Base-by-base conservation (phyloP, 30 jellyfish, hydroid and myxozoan species). In the Pseudorhiza aurosa region DNA sequence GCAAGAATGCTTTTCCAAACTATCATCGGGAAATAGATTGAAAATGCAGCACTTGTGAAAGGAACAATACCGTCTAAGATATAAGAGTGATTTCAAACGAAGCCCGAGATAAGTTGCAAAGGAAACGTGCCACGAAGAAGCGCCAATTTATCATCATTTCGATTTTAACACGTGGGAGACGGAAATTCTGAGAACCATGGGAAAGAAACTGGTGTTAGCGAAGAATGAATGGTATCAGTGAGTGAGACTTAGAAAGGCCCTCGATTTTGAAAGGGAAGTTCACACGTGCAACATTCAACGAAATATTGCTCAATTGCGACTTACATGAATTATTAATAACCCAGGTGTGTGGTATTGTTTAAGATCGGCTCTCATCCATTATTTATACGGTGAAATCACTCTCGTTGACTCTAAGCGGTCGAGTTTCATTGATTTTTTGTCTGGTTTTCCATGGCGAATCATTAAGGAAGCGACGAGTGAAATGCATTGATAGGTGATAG, bases 281-380 rank as follows among this genome's bases (percentile, higher is more conserved):
- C 39, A 40, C 86, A 72, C 86, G 86, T 72, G 86, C 26, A 44
- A 33, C 37, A 50, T 6, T 31, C 15, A 57, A 57, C 25, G 59
- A 27, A 22, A 63, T 21, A 47, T 53, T 70, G 53, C 43, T 25
- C 21, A 51, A 49, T 24, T 35, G 55, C 59, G 86, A 31, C 31
- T 8, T 46, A 21, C 44, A 72, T 72, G 9, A 72, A 72, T 43
- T 22, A 72, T 72, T 72, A 14, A 72, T 30, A 45, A 33, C 75
- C 86, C 86, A 72, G 86, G 86, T 72, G 86, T 56, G 71, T 29
- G 30, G 47, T 57, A 47, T 72, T 72, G 86, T 72, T 56, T 1
- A n/a, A 18, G 1, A 7, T 35, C n/a, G 39, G 43, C 5, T 40
- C 22, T 14, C 67, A 8, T 17, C 67, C 19, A 1, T 53, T 53